Base-by-base conservation (phyloP, 2,888 invertebrate species). In the Parnassius smintheus region DNA sequence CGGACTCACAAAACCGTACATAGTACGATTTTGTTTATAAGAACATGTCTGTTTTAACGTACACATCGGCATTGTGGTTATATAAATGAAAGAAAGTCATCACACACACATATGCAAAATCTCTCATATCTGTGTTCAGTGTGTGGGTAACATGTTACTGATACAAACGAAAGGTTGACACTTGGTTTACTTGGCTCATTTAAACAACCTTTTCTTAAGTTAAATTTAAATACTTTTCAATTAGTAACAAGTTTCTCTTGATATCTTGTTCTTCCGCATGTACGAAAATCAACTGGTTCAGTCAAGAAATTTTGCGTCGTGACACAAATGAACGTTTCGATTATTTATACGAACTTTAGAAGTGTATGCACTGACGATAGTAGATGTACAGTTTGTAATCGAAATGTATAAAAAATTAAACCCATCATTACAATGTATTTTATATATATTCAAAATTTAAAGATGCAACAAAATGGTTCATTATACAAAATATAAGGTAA, bases 101-200 rank as follows among this genome's bases (percentile, higher is more conserved):
- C 66, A 62, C 65, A 64, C 65, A 65, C 65, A 70, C 68, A 71
- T 73, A 77, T 76, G 77, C 74, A 74, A 42, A 52, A 51, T 56
- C 46, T 56, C 52, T 45, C 41, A 10, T 42, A 35, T 58, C 63
- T 66, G 69, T 70, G 68, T 76, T 58, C 63, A 66, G 69, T 70
- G 68, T 75, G 76, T 83, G 82, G 80, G 81, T 82, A 75, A 82
- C 80, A 50, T 74, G 80, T 82, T 80, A 77, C 77, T 66, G 70
- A 84, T 81, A 81, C 81, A 80, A 76, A 75, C 73, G 75, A 81
- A 85, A 86, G 86, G 86, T 78, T 81, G 77, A 72, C 75, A 60
- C 69, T 69, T 72, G 72, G 66, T 80, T 82, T 76, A 75, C 70
- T 69, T 72, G 72, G 66, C 80, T 82, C 76, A 75, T 70, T 61